phyloP scores from a whole-genome alignment of 2,113 vertebrate species.

The Himantopus leucocephalus region DNA sequence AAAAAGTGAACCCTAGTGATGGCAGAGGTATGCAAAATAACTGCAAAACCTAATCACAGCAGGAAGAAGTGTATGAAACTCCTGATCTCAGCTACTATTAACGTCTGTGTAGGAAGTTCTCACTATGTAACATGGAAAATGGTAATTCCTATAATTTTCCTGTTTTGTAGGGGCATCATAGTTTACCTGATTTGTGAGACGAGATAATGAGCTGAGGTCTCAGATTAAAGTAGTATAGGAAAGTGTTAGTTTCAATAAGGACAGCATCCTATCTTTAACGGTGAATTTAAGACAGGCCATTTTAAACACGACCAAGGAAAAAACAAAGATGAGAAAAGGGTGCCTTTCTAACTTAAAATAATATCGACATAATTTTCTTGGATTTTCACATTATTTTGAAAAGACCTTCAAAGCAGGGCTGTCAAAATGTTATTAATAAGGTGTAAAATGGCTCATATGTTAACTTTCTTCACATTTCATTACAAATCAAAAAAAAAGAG shows the following conservation, averaged over 20 bases:
- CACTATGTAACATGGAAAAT: background rate
- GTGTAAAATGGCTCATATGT: background rate
- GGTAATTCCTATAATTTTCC: background rate
- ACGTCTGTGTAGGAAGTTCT: background rate
- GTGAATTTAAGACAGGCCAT: background rate
- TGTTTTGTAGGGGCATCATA: background rate
- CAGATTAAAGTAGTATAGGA: background rate
- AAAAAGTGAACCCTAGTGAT: background rate
- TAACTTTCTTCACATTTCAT: background rate
- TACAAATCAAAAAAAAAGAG: background rate
- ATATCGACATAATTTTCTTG: background rate
- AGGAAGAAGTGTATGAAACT: background rate
- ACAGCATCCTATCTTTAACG: background rate
- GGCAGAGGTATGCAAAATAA: background rate
- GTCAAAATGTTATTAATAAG: constrained; percentile 6
- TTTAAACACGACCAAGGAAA: background rate
- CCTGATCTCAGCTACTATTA: background rate
- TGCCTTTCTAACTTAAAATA: background rate
- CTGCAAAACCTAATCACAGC: background rate
- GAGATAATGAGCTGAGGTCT: background rate
- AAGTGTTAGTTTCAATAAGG: background rate
- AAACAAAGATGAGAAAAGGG: background rate
- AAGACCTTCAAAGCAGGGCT: background rate
- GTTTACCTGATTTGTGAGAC: background rate
- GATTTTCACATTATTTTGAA: background rate